Conservation (phyloP, 2,113 vertebrate species). For the Bos javanicus region DNA sequence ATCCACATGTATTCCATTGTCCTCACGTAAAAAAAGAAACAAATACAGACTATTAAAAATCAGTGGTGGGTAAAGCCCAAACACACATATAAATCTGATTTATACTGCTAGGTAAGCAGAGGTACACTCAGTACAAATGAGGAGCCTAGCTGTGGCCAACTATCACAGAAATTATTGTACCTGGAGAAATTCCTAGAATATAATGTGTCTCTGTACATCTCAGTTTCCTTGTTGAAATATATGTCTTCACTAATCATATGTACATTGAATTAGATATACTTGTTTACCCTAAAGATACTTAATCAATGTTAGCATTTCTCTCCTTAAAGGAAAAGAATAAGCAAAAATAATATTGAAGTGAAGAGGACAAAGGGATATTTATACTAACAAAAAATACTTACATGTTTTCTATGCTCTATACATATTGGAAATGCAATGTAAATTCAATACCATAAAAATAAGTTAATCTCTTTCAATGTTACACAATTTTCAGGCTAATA, state of each 20-base stretch:
- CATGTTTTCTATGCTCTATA: neutral
- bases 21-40: neutral
- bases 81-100: neutral
- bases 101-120: neutral
- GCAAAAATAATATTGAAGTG: neutral
- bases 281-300: neutral
- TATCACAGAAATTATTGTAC: neutral
- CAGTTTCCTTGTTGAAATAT: neutral
- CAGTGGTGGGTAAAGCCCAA: neutral
- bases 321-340: neutral
- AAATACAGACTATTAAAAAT: conserved; percentile 35
- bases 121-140: neutral
- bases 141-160: neutral
- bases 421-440: neutral
- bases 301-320: neutral
- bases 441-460: neutral
- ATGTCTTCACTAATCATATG: neutral
- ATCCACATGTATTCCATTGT: neutral
- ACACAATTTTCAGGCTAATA: neutral
- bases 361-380: neutral
- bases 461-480: neutral
- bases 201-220: neutral
- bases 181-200: neutral
- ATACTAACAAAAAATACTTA: neutral
- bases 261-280: neutral